Base-by-base conservation (phyloP, 2,113 vertebrate genomes). In the Muscicapa adusta region DNA sequence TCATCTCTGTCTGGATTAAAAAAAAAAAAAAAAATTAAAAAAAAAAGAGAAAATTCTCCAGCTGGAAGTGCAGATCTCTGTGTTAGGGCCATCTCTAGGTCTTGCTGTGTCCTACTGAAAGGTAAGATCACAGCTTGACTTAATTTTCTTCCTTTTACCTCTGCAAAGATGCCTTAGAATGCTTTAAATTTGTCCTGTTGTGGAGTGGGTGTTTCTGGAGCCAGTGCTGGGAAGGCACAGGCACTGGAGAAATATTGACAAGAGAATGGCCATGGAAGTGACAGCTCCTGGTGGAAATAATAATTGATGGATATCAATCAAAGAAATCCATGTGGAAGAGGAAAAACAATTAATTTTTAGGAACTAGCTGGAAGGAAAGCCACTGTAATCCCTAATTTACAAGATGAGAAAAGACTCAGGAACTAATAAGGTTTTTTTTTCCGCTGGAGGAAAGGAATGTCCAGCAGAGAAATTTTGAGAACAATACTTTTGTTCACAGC, bases 401-500 rank as follows among this genome's bases (percentile, higher is more conserved):
- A 26, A 26, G 19, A 61, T 6, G 17, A 68, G 23, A 58, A 85
- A 57, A 88, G 8, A 15, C 16, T 58, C 14, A 11, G 48, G 24
- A 84, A 5, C 0, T 23, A 24, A 23, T 4, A 13, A 24, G 2
- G 0, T 43, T 84, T 60, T 84, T 60, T 62, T 66, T 33, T 53
- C 51, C 33, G 14, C 2, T 51, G 53, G 43, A 36, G 36, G 23
- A 51, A 43, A 12, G 43, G 33, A 36, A 18, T 51, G 22, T 60
- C 36, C 43, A 26, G 3, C 5, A 23, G 40, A 65, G 23, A 73
- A 36, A 34, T 70, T 76, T 51, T 66, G 24, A 90, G 56, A 70
- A 31, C 0, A 0, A 22, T 3, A 4, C 5, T 80, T 70, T 63
- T 2, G 0, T 58, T 83, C 56, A 36, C 24, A 54, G 42, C 8